Base-by-base conservation (phyloP, 2,888 invertebrate genomes). In the Leucophora obtusa region DNA sequence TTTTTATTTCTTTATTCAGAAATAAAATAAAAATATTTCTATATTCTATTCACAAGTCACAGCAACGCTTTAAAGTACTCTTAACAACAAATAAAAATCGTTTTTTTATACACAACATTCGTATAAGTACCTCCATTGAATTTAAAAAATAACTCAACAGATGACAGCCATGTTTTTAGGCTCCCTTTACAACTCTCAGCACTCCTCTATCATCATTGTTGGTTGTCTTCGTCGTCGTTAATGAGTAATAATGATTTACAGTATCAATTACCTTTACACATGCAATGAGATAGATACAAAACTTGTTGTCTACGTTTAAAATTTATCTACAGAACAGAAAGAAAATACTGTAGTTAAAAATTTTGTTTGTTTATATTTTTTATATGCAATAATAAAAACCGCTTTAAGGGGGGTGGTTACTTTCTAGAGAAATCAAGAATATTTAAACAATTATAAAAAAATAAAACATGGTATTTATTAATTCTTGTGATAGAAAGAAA, bases 91-190 rank as follows among this genome's bases (percentile, higher is more conserved):
- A 56, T 33, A 14, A 50, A 53, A 18, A 18, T 18, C 18, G 2
- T 18, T 17, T 53, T 53, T 17, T 1, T n/a, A 33, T 8, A n/a
- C 28, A 24, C 24, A 24, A 24, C n/a, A 21, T n/a, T n/a, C 21
- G 9, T 24, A 15, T 14, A 43, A 50, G 6, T 18, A 43, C 43
- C 5, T 43, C 18, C 21, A 62, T 43, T 35, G 18, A 53, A 35
- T 51, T 14, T 18, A 50, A 69, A 59, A 15, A 14, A 2, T 3
- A 66, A 66, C 18, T 75, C 75, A 75, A 75, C 79, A 80, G 79
- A 75, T 80, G 79, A 72, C 66, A 68, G 35, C 63, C 73, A 74
- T 70, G 53, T 79, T 79, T 79, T 54, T 60, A 60, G 54, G 50
- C 66, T 62, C 56, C 69, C 50, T 51, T 75, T 54, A 14, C 21